Conservation (phyloP, 1,140 invertebrate species). For the Lasioglossum albipes region DNA sequence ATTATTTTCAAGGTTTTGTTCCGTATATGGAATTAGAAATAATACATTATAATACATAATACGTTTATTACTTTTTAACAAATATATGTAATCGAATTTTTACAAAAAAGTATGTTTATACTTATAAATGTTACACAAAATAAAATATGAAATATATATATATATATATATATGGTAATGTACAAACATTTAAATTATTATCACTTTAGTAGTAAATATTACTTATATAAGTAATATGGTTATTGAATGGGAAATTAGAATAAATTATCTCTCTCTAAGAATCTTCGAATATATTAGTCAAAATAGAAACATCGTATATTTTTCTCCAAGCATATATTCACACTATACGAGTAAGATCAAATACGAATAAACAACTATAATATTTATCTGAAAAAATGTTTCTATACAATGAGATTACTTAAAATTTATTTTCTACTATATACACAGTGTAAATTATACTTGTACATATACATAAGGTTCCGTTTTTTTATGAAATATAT, state of each 20-base stretch:
- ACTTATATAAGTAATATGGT: too few species aligned
- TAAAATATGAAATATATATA: neutral
- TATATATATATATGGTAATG: neutral
- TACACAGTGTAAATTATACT: constrained; percentile 25
- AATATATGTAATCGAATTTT: neutral
- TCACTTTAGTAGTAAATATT: neutral
- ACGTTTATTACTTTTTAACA: neutral
- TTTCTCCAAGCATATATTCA: neutral
- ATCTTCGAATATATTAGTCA: neutral
- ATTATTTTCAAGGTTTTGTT: neutral
- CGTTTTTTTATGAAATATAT: constrained; percentile 30
- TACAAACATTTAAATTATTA: neutral
- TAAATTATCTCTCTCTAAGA: neutral
- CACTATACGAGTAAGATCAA: neutral
- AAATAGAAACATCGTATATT: too few species aligned
- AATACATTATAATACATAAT: constrained; percentile 1
- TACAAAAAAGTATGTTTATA: neutral
- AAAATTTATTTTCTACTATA: neutral
- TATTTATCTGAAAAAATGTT: neutral
- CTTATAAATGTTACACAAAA: neutral
- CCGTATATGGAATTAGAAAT: neutral
- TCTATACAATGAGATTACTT: neutral
- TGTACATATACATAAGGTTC: constrained; percentile 10
- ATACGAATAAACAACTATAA: neutral
- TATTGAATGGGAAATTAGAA: neutral